Percentiles rank a stretch among this genome's conserved stretches.
Evolutionary conservation across 2,888 invertebrate species (phyloP).

Genomic region (Sepiola atlantica): DNA sequence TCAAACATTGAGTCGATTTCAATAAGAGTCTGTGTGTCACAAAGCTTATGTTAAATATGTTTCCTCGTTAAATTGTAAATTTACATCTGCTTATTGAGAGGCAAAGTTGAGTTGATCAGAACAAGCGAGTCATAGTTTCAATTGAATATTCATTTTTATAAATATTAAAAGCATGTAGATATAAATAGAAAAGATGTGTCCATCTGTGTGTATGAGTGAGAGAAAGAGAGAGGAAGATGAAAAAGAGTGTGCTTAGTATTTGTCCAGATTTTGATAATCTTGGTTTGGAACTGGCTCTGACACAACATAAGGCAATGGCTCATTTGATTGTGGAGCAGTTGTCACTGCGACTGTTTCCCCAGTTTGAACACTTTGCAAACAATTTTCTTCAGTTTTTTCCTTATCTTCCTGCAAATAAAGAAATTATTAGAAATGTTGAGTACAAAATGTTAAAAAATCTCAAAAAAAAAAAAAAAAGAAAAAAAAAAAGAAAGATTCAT

Average conservation of each 20-base stretch:
- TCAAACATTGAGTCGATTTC: not conserved
- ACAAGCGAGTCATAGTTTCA: not conserved
- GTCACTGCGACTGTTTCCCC: not conserved
- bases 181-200: not conserved
- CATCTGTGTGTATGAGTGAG: not conserved
- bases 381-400: not conserved
- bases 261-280: constrained; percentile 23
- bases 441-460: no score
- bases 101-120: not conserved
- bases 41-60: not conserved
- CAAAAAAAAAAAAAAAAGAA: not conserved
- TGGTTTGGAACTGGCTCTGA: not conserved
- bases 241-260: not conserved
- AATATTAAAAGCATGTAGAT: not conserved
- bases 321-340: not conserved
- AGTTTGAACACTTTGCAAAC: not conserved
- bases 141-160: not conserved
- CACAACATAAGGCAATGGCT: not conserved
- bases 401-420: constrained; percentile 1
- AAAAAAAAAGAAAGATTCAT: not conserved
- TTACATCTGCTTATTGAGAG: not conserved
- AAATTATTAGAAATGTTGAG: no score
- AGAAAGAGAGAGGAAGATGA: not conserved
- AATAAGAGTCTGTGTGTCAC: not conserved
- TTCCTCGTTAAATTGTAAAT: not conserved